A percentile compares a stretch with the other conserved stretches of the same genome.
These are phyloP conservation scores for Recurvirostra avosetta DNA, from an alignment of 2,113 vertebrate genomes.

Conservation along the genomic window DNA sequence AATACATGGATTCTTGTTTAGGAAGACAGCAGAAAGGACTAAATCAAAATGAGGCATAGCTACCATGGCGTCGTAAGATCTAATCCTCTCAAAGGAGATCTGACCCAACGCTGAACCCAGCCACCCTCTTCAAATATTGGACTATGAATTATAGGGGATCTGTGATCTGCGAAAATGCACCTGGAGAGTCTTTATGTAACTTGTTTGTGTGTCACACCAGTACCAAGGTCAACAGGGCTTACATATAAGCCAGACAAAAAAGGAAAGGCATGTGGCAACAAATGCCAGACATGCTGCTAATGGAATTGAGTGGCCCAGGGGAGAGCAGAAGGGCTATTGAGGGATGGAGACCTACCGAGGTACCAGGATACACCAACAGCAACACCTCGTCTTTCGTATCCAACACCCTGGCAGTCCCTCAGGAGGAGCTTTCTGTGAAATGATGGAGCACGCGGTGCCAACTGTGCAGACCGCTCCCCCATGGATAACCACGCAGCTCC, in stretches of 20 bases:
- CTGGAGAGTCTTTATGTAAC: background rate
- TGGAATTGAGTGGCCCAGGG: background rate
- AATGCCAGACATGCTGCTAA: background rate
- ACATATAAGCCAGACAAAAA: background rate
- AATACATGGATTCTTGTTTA: background rate
- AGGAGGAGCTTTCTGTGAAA: background rate
- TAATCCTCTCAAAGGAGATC: background rate
- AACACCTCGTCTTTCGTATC: background rate
- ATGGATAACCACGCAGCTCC: background rate
- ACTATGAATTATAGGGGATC: background rate
- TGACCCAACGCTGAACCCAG: background rate
- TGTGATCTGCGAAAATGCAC: background rate
- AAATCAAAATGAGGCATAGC: background rate
- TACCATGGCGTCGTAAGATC: background rate
- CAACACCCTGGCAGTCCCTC: background rate
- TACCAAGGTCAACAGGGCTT: background rate
- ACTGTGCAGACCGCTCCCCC: background rate
- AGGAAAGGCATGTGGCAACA: background rate
- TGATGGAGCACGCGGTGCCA: fast-evolving
- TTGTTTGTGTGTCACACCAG: background rate
- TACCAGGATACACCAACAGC: fast-evolving
- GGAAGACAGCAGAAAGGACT: background rate
- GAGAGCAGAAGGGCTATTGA: background rate
- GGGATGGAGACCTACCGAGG: background rate
- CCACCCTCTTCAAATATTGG: background rate